Evolutionary conservation across 2,113 vertebrate species (phyloP).

Genomic region (Salvator merianae): DNA sequence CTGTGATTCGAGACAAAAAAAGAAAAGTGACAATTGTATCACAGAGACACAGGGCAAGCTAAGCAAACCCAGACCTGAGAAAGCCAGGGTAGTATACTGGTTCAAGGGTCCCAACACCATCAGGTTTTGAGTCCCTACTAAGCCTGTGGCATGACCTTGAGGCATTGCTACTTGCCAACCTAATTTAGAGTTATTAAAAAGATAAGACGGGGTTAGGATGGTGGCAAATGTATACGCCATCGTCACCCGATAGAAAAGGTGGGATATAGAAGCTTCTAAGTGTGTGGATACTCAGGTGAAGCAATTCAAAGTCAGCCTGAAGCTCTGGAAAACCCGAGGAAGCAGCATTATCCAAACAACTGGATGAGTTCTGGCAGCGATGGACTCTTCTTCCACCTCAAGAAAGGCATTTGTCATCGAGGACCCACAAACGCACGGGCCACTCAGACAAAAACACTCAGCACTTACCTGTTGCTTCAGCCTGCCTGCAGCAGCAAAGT

Average conservation of each 20-base stretch:
- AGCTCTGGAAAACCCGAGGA: neutral
- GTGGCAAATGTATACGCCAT: too few species aligned
- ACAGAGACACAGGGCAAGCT: neutral
- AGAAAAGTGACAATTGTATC: neutral
- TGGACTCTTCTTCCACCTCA: neutral
- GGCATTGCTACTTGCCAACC: neutral
- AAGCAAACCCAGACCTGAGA: neutral
- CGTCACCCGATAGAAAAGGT: too few species aligned
- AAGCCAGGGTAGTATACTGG: neutral
- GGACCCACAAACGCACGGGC: neutral
- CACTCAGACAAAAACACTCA: too few species aligned
- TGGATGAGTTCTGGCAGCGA: neutral
- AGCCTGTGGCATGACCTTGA: neutral
- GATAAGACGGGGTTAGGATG: too few species aligned
- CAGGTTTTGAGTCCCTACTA: too few species aligned
- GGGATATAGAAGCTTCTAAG: too few species aligned
- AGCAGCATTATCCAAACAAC: neutral
- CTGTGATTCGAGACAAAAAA: neutral
- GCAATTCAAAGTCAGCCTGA: neutral
- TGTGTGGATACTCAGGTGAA: accelerated
- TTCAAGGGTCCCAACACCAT: neutral
- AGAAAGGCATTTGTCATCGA: neutral
- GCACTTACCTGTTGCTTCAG: conserved; percentile 39
- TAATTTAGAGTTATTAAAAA: too few species aligned
- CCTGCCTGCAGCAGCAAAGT: neutral